Evolutionary conservation across 2,797 vertebrate species (phyloP).

Genomic region (Rhynchotus rufescens): DNA sequence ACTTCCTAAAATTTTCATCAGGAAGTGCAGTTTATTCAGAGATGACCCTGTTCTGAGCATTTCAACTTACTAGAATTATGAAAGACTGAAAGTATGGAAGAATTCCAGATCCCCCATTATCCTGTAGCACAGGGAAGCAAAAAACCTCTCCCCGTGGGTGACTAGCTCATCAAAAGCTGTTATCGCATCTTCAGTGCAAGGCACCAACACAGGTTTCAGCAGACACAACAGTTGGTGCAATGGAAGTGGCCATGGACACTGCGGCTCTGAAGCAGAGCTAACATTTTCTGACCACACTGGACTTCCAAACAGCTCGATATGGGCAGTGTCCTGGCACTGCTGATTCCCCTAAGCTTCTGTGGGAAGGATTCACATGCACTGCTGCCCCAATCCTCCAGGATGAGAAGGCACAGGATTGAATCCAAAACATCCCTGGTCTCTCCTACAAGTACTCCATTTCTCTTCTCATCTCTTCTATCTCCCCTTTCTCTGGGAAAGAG

Average conservation of each 20-base stretch:
- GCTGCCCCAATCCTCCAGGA: fast-evolving
- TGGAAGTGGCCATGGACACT: neutral
- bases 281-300: neutral
- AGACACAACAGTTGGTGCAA: neutral
- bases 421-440: neutral
- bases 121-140: neutral
- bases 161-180: constrained; percentile 5
- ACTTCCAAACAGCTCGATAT: neutral
- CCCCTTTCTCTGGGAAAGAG: neutral
- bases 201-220: constrained; percentile 18
- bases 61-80: constrained; percentile 8
- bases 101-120: constrained; percentile 7
- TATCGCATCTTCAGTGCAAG: neutral
- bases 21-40: neutral
- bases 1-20: constrained; percentile 12
- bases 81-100: neutral
- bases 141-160: constrained; percentile 3
- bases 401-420: neutral
- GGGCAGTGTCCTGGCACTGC: neutral
- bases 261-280: neutral
- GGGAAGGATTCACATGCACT: fast-evolving
- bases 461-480: neutral
- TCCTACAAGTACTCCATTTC: neutral
- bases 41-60: constrained; percentile 1
- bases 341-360: neutral